Conservation (phyloP, 2,113 vertebrate genomes). For the Fregetta grallaria region DNA sequence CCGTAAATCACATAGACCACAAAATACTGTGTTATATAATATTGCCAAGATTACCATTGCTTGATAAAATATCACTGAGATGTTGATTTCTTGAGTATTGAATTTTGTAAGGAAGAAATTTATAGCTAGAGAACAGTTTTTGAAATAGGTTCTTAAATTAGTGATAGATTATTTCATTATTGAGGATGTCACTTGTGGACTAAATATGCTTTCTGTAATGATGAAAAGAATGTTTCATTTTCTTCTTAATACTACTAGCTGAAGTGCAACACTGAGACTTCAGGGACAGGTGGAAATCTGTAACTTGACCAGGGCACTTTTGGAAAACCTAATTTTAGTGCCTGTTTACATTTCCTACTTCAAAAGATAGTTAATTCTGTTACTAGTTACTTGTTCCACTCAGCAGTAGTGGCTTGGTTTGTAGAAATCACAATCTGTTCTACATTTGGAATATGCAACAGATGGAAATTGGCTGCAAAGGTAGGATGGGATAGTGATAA, state of each 20-base stretch:
- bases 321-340: background rate
- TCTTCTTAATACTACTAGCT: background rate
- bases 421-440: background rate
- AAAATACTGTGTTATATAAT: background rate
- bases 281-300: background rate
- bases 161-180: background rate
- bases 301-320: background rate
- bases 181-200: background rate
- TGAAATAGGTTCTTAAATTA: background rate
- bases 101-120: background rate
- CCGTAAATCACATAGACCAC: background rate
- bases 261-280: background rate
- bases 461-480: background rate
- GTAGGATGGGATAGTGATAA: background rate
- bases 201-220: background rate
- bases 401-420: background rate
- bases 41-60: background rate
- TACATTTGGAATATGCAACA: background rate
- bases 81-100: background rate
- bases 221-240: background rate
- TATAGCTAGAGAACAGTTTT: background rate
- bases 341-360: background rate
- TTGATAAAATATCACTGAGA: background rate
- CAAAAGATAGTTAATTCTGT: background rate
- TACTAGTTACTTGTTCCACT: background rate